Evolutionary conservation across 2,888 invertebrate species (phyloP).

Genomic region (Drosophila tanythrix): DNA sequence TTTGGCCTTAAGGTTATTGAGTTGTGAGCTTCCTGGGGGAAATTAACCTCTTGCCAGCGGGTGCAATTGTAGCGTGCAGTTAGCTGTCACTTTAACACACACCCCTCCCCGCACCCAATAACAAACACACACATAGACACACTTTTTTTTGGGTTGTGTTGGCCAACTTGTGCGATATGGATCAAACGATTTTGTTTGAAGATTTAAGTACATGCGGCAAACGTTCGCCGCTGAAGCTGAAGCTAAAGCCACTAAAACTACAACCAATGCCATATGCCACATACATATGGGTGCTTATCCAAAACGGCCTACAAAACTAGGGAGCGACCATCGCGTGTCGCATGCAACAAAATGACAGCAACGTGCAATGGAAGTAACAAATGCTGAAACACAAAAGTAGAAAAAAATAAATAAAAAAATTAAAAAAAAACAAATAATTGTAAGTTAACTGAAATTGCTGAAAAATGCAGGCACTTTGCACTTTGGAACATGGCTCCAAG

Average conservation of each 20-base stretch:
- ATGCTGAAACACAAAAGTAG: not conserved
- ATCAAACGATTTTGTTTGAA: slow-evolving; percentile 79
- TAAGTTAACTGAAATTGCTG: slow-evolving; percentile 55
- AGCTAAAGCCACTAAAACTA: not conserved
- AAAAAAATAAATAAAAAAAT: slow-evolving; percentile 8
- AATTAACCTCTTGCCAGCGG: slow-evolving; percentile 76
- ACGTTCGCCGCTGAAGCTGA: slow-evolving; percentile 27
- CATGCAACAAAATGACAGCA: slow-evolving; percentile 75
- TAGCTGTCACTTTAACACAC: slow-evolving; percentile 29
- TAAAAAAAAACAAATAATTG: slow-evolving; percentile 17
- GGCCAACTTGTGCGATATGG: slow-evolving; percentile 62
- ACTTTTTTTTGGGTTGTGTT: slow-evolving; percentile 10
- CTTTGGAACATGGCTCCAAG: slow-evolving; percentile 56
- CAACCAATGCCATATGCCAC: slow-evolving; percentile 15
- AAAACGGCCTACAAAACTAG: slow-evolving; percentile 61
- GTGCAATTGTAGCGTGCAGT: slow-evolving; percentile 47
- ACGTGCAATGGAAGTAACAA: slow-evolving; percentile 37
- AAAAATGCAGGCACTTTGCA: slow-evolving; percentile 77
- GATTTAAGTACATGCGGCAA: slow-evolving; percentile 70
- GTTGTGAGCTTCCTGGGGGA: slow-evolving; percentile 74
- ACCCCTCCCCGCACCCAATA: not conserved
- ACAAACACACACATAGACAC: not conserved
- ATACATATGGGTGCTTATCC: slow-evolving; percentile 9
- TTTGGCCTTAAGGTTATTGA: slow-evolving; percentile 75
- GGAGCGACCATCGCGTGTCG: slow-evolving; percentile 64